Conservation (phyloP, 2,113 vertebrate genomes). For the Prionailurus bengalensis region DNA sequence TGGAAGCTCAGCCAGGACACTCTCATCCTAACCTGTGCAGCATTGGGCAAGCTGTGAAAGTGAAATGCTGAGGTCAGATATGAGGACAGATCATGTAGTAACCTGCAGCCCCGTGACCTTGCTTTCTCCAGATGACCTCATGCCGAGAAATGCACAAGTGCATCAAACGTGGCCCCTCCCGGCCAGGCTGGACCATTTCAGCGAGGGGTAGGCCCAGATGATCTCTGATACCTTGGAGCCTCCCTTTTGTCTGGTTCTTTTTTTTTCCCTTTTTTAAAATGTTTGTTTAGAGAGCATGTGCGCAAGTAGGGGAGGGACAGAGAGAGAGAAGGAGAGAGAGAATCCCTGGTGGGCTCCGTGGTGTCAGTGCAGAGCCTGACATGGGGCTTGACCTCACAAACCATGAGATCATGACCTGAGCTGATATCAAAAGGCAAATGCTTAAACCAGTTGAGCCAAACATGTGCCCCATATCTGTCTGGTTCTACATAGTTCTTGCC, state of each 20-base stretch:
- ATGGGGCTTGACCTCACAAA: too few species aligned
- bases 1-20: slow-evolving; percentile 42
- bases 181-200: not conserved
- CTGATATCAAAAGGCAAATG: too few species aligned
- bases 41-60: not conserved
- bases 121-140: not conserved
- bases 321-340: too few species aligned
- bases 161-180: not conserved
- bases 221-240: not conserved
- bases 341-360: too few species aligned
- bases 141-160: not conserved
- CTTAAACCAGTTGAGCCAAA: too few species aligned
- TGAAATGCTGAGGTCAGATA: not conserved
- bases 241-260: not conserved
- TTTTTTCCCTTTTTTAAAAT: too few species aligned
- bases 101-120: not conserved
- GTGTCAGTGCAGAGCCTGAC: too few species aligned
- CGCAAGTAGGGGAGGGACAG: too few species aligned
- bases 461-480: not conserved
- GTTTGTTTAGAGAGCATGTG: too few species aligned
- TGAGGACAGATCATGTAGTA: not conserved
- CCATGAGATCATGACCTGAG: too few species aligned
- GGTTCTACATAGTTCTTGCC: not conserved
- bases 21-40: not conserved
- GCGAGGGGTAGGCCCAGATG: not conserved